Evolutionary conservation across 2,797 vertebrate genomes (phyloP), one percentile per base, ranked within the genome.

Genomic region (Chelmon rostratus): DNA sequence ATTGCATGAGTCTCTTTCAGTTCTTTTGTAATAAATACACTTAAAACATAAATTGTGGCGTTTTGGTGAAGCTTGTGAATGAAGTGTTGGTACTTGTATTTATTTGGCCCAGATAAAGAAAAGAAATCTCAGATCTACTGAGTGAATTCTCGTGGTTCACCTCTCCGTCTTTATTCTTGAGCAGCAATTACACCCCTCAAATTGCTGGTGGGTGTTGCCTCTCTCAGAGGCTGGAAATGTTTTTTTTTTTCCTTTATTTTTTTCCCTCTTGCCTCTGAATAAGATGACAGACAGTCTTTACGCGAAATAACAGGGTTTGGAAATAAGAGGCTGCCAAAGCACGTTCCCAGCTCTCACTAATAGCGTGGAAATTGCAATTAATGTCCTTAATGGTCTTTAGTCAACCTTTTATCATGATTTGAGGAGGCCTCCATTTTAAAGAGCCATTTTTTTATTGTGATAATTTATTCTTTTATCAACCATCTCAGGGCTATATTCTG

Each of bases 241-340:
- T 96, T 96, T 96, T 96, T 82, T 79, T 94, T 56, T 78, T 68
- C 76, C 81, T 74, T 81, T 42, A 31, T 31, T 74, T 65, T 84
- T 81, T 78, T n/a, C 64, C 72, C 78, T 96, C 77, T 82, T 78
- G 76, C 82, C 74, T 87, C 77, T 92, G 91, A 96, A 96, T 97
- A 95, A 97, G 96, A 98, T 98, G 98, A 98, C 96, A 97, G 96
- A 97, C 96, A 96, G 96, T 95, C 95, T 96, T 96, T 96, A 95
- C 96, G 94, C 95, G 92, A 98, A 99, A 99, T 99, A 97, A 98
- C 96, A 99, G 97, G 96, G 96, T 98, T 96, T 95, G 92, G 96
- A 96, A 98, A 99, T 98, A 96, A 99, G 97, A 96, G 97, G 96
- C 95, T 98, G 97, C 97, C 97, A 99, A 91, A 93, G 82, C 94